Evolutionary conservation across 2,888 invertebrate species (phyloP).

Genomic region (Scotopteryx bipunctaria): DNA sequence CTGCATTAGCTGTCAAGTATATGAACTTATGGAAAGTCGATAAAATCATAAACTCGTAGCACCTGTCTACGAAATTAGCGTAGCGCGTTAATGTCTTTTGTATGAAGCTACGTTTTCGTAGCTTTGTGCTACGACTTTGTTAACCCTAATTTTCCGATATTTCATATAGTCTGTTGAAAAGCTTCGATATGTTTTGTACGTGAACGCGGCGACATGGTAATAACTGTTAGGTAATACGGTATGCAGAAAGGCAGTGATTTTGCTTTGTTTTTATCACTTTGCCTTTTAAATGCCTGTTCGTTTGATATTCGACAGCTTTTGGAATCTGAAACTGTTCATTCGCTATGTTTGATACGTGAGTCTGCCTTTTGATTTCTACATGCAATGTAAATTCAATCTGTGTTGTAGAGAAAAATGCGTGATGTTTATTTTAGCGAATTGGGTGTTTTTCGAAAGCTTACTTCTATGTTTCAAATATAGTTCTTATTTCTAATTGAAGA

Average conservation of each 20-base stretch:
- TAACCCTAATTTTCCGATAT: too few species aligned
- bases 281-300: conserved; percentile 17
- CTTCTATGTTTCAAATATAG: too few species aligned
- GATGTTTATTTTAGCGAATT: too few species aligned
- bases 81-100: conserved; percentile 13
- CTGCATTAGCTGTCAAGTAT: background rate
- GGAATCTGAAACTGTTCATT: conserved; percentile 3
- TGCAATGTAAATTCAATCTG: background rate
- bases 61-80: conserved; percentile 12
- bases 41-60: conserved; percentile 10
- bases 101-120: conserved; percentile 3
- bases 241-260: conserved; percentile 22
- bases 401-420: too few species aligned
- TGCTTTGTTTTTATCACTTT: conserved; percentile 23
- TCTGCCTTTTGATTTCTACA: background rate
- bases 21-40: background rate
- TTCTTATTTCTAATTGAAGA: too few species aligned
- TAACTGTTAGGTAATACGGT: conserved; percentile 26
- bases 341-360: background rate
- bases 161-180: too few species aligned
- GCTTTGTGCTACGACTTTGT: conserved; percentile 2
- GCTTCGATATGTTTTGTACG: background rate
- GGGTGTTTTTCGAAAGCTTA: too few species aligned
- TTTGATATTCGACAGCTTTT: conserved; percentile 7
- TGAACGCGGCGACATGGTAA: conserved; percentile 15